Evolutionary conservation across 2,888 invertebrate species (phyloP).

Genomic region (Synanthedon vespiformis): DNA sequence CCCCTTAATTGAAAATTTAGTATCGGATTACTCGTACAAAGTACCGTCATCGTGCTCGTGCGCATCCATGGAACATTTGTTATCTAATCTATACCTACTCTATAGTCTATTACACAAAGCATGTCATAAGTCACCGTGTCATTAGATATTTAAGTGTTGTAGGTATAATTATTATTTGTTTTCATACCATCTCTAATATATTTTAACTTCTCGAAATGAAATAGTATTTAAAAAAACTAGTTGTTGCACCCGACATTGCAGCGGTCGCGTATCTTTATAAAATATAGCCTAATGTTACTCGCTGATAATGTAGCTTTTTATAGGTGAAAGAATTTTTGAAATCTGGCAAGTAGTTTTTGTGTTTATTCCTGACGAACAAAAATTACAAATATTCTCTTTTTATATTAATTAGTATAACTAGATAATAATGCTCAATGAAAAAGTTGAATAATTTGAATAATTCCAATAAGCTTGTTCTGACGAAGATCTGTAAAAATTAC

Average conservation of each 20-base stretch:
- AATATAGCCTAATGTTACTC: background rate
- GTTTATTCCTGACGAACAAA: background rate
- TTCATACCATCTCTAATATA: too few relatives aligned
- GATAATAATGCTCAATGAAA: too few relatives aligned
- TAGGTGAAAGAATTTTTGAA: background rate
- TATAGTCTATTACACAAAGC: conserved; percentile 37
- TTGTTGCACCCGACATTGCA: too few relatives aligned
- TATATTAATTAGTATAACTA: background rate
- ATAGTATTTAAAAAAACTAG: too few relatives aligned
- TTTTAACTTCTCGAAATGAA: too few relatives aligned
- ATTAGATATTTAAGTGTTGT: background rate
- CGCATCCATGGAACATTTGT: conserved; percentile 36
- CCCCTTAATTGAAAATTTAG: too few relatives aligned
- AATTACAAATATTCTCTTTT: background rate
- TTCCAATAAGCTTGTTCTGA: too few relatives aligned
- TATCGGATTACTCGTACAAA: background rate
- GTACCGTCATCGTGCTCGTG: conserved; percentile 10
- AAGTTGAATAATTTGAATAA: too few relatives aligned
- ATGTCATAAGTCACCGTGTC: conserved; percentile 37
- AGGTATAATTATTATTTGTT: background rate
- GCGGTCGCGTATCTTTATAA: background rate
- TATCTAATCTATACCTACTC: conserved; percentile 50
- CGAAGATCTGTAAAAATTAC: too few relatives aligned
- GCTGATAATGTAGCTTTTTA: background rate
- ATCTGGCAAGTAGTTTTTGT: too few relatives aligned